Percentiles rank a stretch among this genome's conserved stretches.
phyloP scores from a whole-genome alignment of 92 coral and sea anemone genomes.

The Phymanthus crucifer region DNA sequence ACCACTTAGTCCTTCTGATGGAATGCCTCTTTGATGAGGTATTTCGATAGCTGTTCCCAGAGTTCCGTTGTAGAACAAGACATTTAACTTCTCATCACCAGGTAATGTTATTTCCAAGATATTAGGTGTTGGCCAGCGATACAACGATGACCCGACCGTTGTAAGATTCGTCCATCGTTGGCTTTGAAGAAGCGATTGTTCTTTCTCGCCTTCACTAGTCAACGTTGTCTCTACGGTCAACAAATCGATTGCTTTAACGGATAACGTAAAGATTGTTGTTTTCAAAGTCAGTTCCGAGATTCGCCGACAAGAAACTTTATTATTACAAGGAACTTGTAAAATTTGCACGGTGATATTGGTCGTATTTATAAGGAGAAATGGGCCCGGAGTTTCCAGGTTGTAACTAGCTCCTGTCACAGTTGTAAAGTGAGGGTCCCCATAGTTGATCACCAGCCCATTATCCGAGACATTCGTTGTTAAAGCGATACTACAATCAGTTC shows the following conservation, averaged over 20 bases:
- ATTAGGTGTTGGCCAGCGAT: constrained; percentile 61
- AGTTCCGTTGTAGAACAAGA: constrained; percentile 53
- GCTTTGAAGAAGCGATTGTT: constrained; percentile 19
- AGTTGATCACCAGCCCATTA: constrained; percentile 65
- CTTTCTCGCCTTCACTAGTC: constrained; percentile 17
- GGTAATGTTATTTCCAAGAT: constrained; percentile 42
- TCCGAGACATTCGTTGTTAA: constrained; percentile 35
- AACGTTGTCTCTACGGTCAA: constrained; percentile 42
- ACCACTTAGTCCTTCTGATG: constrained; percentile 51
- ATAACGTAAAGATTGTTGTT: constrained; percentile 47
- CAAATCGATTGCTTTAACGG: constrained; percentile 47
- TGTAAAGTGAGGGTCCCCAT: constrained; percentile 98
- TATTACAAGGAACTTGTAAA: constrained; percentile 86
- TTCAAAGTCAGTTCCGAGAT: constrained; percentile 75
- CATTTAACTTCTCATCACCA: constrained; percentile 26
- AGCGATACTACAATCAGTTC: constrained; percentile 80
- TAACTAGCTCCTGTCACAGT: constrained; percentile 75
- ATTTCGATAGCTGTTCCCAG: constrained; percentile 57
- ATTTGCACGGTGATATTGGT: constrained; percentile 58
- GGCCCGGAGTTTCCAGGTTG: constrained; percentile 88
- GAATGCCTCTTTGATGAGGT: constrained; percentile 19
- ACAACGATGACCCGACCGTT: constrained; percentile 35
- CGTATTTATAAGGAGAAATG: constrained; percentile 59
- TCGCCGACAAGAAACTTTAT: constrained; percentile 73
- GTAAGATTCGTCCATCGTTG: constrained; percentile 42